A percentile compares a stretch with the other conserved stretches of the same genome.
phyloP scores from a whole-genome alignment of 2,797 vertebrate species.

The Vultur gryphus region DNA sequence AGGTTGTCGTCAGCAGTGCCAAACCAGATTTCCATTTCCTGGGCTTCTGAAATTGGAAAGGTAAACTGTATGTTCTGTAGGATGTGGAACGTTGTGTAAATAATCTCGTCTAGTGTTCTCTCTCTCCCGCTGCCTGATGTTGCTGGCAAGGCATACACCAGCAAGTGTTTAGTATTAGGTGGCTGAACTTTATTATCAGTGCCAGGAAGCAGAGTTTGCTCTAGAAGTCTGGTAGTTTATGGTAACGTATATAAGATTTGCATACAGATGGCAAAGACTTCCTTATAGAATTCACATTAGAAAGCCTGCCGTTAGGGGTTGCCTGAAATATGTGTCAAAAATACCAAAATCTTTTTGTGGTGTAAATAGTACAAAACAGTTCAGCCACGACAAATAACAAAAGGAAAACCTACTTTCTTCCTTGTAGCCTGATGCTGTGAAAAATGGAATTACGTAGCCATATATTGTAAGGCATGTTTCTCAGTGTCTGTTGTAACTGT shows the following conservation, averaged over 20 bases:
- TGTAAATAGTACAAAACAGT: neutral
- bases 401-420: neutral
- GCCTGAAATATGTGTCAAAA: neutral
- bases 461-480: neutral
- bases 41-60: conserved; percentile 97
- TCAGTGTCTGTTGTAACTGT: neutral
- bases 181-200: neutral
- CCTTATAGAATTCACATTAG: neutral
- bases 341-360: neutral
- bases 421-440: neutral
- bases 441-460: neutral
- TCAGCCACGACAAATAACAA: neutral
- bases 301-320: neutral
- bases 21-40: conserved; percentile 96
- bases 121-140: neutral
- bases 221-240: neutral
- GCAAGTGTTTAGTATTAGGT: neutral
- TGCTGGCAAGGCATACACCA: neutral
- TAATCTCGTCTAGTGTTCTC: neutral
- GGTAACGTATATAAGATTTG: neutral
- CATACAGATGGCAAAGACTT: neutral
- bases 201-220: neutral
- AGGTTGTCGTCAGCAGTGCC: conserved; percentile 93
- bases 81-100: neutral
- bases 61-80: conserved; percentile 65